These are phyloP conservation scores for Cheilosia vulpina DNA, from an alignment of 2,888 invertebrate species.

Conservation along the genomic window DNA sequence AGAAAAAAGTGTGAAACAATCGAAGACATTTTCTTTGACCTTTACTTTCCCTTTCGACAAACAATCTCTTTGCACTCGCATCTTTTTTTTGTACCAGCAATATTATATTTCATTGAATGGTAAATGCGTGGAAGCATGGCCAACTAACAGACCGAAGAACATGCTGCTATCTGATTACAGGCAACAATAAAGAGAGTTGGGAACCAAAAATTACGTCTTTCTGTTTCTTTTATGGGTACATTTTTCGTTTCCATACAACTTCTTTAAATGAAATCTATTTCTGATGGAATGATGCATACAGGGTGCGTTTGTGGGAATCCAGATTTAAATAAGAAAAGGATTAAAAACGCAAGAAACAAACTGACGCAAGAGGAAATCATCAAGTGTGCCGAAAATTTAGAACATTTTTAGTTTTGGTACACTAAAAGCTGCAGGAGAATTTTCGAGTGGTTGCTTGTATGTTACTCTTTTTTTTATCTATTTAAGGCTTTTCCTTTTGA, in stretches of 20 bases:
- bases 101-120: slow-evolving; percentile 31
- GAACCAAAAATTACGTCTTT: slow-evolving; percentile 1
- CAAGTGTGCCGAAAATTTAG: too few relatives aligned
- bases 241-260: background rate
- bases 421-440: too few relatives aligned
- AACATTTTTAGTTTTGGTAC: too few relatives aligned
- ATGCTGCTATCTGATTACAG: slow-evolving; percentile 45
- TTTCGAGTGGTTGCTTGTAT: too few relatives aligned
- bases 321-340: too few relatives aligned
- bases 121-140: slow-evolving; percentile 37
- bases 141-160: slow-evolving; percentile 61
- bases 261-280: too few relatives aligned
- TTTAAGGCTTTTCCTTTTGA: too few relatives aligned
- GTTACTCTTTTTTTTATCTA: too few relatives aligned
- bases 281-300: too few relatives aligned
- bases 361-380: too few relatives aligned
- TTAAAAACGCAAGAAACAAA: too few relatives aligned
- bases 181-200: slow-evolving; percentile 12
- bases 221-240: background rate
- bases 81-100: background rate
- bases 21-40: slow-evolving; percentile 20
- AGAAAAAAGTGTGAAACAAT: slow-evolving; percentile 24
- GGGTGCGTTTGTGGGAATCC: too few relatives aligned
- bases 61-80: slow-evolving; percentile 19
- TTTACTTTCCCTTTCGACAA: slow-evolving; percentile 55